Percentiles rank a stretch among this genome's conserved stretches.
These are phyloP conservation scores for Leptinotarsa tumamoca DNA, from an alignment of 2,888 invertebrate species.

Conservation along the genomic window DNA sequence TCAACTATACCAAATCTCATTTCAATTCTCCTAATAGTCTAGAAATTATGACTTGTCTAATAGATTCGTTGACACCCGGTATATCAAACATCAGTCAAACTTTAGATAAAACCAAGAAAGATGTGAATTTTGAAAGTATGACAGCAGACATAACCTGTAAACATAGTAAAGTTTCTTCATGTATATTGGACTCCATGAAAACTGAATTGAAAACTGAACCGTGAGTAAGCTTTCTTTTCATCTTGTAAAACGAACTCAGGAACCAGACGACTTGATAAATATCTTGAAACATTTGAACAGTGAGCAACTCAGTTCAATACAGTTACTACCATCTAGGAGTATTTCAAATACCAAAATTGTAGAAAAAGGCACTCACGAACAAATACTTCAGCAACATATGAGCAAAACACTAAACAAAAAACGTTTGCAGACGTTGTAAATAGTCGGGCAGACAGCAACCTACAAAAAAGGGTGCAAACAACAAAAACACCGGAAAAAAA, in stretches of 20 bases:
- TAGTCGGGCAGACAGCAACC: background rate
- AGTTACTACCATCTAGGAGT: slow-evolving; percentile 13
- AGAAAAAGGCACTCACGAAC: background rate
- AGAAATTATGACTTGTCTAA: too few species aligned
- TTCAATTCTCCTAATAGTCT: too few species aligned
- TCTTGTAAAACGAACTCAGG: slow-evolving; percentile 18
- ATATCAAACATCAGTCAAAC: background rate
- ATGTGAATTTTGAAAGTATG: slow-evolving; percentile 11
- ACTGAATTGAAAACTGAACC: background rate
- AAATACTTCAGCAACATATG: slow-evolving; percentile 8
- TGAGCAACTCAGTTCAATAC: slow-evolving; percentile 12
- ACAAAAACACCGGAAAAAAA: background rate
- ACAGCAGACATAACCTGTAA: slow-evolving; percentile 12
- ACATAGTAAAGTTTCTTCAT: slow-evolving; percentile 5
- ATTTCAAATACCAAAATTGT: slow-evolving; percentile 16
- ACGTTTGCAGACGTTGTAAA: slow-evolving; percentile 4
- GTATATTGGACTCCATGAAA: slow-evolving; percentile 6
- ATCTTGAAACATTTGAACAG: slow-evolving; percentile 8
- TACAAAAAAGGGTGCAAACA: background rate
- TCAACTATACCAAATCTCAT: too few species aligned
- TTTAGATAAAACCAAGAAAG: too few species aligned
- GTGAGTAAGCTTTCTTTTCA: slow-evolving; percentile 16
- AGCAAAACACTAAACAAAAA: slow-evolving; percentile 17
- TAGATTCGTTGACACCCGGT: too few species aligned
- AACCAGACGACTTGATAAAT: background rate